These are phyloP conservation scores for Polydrusus cervinus DNA, from an alignment of 2,888 invertebrate species.

Conservation along the genomic window DNA sequence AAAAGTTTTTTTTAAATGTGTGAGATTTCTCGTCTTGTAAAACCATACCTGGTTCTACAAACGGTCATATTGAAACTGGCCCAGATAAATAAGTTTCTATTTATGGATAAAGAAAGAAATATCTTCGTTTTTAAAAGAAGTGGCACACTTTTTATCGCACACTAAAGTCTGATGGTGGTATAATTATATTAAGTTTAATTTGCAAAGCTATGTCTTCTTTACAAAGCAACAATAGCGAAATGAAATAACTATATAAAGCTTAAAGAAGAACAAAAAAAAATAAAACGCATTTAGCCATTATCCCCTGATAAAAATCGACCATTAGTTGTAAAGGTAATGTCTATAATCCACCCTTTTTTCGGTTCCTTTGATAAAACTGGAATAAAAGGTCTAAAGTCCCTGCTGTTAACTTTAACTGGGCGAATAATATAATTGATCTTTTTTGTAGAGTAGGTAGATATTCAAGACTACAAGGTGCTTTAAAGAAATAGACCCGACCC, in stretches of 20 bases:
- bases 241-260: background rate
- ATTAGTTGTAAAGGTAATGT: slow-evolving; percentile 16
- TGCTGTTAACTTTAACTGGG: background rate
- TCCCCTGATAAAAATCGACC: slow-evolving; percentile 7
- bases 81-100: too few relatives aligned
- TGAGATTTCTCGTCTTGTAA: too few relatives aligned
- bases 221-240: background rate
- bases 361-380: slow-evolving; percentile 6
- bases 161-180: background rate
- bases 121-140: too few relatives aligned
- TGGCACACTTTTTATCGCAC: background rate
- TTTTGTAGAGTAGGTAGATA: background rate
- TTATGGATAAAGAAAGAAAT: too few relatives aligned
- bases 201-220: background rate
- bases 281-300: slow-evolving; percentile 11
- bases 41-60: too few relatives aligned
- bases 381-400: background rate
- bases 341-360: slow-evolving; percentile 9
- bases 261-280: background rate
- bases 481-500: too few relatives aligned
- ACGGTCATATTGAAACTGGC: too few relatives aligned
- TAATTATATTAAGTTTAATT: background rate
- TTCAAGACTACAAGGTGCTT: too few relatives aligned
- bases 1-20: too few relatives aligned
- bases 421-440: background rate